Evolutionary conservation across 2,888 invertebrate genomes (phyloP).

Genomic region (Diarsia brunnea): DNA sequence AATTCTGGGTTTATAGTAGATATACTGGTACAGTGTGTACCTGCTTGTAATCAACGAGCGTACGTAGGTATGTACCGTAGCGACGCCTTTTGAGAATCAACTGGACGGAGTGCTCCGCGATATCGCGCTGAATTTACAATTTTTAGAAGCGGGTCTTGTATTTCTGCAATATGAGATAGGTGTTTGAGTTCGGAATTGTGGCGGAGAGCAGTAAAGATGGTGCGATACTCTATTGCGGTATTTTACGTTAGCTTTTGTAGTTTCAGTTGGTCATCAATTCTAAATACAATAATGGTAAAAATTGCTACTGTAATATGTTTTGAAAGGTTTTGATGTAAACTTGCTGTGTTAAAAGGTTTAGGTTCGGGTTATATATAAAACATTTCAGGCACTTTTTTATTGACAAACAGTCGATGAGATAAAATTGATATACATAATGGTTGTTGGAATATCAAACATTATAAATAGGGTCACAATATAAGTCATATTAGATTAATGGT

Average conservation of each 20-base stretch:
- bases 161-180: constrained; percentile 27
- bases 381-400: not conserved
- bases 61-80: constrained; percentile 41
- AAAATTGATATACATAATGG: not conserved
- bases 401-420: not conserved
- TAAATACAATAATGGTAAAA: not conserved
- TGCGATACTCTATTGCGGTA: not conserved
- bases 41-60: constrained; percentile 62
- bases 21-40: constrained; percentile 50
- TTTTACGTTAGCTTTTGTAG: not conserved
- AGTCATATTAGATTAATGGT: constrained; percentile 13
- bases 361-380: no score
- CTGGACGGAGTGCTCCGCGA: constrained; percentile 49
- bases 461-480: not conserved
- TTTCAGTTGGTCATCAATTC: not conserved
- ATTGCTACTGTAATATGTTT: not conserved
- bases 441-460: not conserved
- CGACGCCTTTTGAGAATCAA: constrained; percentile 63
- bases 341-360: not conserved
- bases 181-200: constrained; percentile 15
- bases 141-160: constrained; percentile 35
- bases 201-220: not conserved
- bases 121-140: constrained; percentile 43
- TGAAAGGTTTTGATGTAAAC: not conserved
- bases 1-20: constrained; percentile 62